Evolutionary conservation across 2,113 vertebrate genomes (phyloP), one percentile per base, ranked within the genome.

Genomic region (Alethe diademata): DNA sequence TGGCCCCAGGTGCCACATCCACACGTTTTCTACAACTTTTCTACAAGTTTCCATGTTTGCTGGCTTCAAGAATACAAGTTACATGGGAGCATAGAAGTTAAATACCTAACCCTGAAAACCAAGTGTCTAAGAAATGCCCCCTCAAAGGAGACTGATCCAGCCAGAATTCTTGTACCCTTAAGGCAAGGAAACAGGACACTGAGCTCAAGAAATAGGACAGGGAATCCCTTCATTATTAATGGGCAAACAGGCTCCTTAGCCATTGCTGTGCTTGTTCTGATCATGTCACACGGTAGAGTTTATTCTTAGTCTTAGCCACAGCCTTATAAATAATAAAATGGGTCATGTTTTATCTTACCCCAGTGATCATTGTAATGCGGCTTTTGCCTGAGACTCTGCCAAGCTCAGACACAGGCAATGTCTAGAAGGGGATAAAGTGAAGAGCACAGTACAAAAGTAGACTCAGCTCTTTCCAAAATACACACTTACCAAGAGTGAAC

Each of bases 161-260:
- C 57, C 76, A 57, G 83, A 89, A 85, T 80, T 56, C 92, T 90
- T 75, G 54, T 78, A 78, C 80, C 91, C 85, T 75, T 82, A 73
- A 86, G 8, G 8, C 65, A n/a, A 57, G 81, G 93, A 29, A 94
- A 76, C n/a, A 35, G 90, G 79, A 90, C 79, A 43, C 88, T 22
- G 71, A 90, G 89, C 78, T 60, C 43, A 23, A 73, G 78, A 74
- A 91, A 93, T 90, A 92, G 95, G 97, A 98, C 97, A 97, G 97
- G 96, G 78, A 83, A 28, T 73, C 70, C 70, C 85, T 98, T 89
- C 97, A 98, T 98, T 98, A 98, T 98, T 99, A 95, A 98, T 98
- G 97, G 88, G 86, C 86, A 78, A 7, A 90, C 81, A 93, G 78
- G 83, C 88, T 91, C 66, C 72, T 64, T 81, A 65, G 86, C 86